phyloP scores from a whole-genome alignment of 2,113 vertebrate genomes.

The Centrocercus urophasianus region DNA sequence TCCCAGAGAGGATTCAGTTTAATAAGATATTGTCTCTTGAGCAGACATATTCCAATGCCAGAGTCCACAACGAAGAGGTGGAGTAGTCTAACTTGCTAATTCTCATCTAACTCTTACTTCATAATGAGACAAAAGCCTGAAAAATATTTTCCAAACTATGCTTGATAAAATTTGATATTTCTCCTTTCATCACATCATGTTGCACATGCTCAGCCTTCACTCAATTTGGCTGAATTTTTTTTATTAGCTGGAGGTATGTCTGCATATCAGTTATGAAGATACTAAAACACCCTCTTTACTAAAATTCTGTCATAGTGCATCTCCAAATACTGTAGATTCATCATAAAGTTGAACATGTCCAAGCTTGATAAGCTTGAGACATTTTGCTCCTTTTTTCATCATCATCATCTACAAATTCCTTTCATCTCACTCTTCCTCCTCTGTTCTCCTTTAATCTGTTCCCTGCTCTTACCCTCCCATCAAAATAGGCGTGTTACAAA shows the following conservation, averaged over 20 bases:
- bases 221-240: background rate
- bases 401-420: background rate
- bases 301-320: background rate
- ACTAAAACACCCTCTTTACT: background rate
- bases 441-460: constrained; percentile 53
- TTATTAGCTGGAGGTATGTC: background rate
- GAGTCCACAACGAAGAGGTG: background rate
- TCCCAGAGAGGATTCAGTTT: background rate
- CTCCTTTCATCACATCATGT: background rate
- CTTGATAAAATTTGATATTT: background rate
- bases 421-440: constrained; percentile 28
- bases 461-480: constrained; percentile 14
- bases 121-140: background rate
- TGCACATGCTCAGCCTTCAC: background rate
- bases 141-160: background rate
- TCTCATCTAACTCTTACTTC: background rate
- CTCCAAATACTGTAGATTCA: constrained; percentile 13
- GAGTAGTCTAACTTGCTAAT: background rate
- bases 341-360: background rate
- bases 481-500: constrained; percentile 22
- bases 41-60: background rate
- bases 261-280: background rate
- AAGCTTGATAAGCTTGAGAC: background rate
- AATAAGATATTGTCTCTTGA: background rate
- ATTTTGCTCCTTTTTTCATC: background rate